phyloP scores from a whole-genome alignment of 1,140 invertebrate genomes.

The Pectinophora gossypiella region DNA sequence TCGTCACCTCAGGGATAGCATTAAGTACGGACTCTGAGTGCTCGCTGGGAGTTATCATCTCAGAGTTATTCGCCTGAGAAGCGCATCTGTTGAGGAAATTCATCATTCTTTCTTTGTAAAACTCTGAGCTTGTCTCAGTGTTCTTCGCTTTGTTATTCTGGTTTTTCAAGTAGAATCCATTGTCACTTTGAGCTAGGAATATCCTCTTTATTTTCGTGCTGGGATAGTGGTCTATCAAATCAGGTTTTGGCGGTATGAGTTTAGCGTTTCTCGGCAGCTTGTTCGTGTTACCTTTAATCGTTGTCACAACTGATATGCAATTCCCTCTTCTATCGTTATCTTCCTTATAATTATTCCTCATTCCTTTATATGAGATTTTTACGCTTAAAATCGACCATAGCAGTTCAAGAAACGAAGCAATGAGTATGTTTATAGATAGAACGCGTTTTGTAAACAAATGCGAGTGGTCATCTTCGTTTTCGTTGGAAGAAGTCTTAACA shows the following conservation, averaged over 20 bases:
- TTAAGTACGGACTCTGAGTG: slow-evolving; percentile 50
- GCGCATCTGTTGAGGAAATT: slow-evolving; percentile 68
- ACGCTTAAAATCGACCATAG: slow-evolving; percentile 78
- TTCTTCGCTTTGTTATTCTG: slow-evolving; percentile 59
- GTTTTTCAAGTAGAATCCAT: slow-evolving; percentile 71
- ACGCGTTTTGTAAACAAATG: slow-evolving; percentile 61
- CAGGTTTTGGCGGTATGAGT: slow-evolving; percentile 57
- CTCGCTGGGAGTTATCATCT: slow-evolving; percentile 44
- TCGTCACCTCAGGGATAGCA: slow-evolving; percentile 43
- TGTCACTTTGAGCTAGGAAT: slow-evolving; percentile 70
- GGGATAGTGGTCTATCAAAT: slow-evolving; percentile 75
- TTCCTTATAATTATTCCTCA: slow-evolving; percentile 77
- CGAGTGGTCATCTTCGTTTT: slow-evolving; percentile 23
- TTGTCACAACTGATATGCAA: slow-evolving; percentile 69
- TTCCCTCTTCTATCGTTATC: slow-evolving; percentile 60
- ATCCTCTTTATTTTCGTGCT: slow-evolving; percentile 73
- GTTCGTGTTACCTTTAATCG: slow-evolving; percentile 71
- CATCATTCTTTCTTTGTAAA: slow-evolving; percentile 71
- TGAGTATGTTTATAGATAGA: slow-evolving; percentile 77
- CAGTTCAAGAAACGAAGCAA: slow-evolving; percentile 76
- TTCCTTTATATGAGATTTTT: slow-evolving; percentile 77
- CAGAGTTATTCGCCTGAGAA: slow-evolving; percentile 48
- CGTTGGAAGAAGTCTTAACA: slow-evolving; percentile 34
- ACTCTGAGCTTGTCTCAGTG: slow-evolving; percentile 68
- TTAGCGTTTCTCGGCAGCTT: slow-evolving; percentile 65